Base-by-base conservation (phyloP, 2,797 vertebrate species). In the Darevskia nairensis region DNA sequence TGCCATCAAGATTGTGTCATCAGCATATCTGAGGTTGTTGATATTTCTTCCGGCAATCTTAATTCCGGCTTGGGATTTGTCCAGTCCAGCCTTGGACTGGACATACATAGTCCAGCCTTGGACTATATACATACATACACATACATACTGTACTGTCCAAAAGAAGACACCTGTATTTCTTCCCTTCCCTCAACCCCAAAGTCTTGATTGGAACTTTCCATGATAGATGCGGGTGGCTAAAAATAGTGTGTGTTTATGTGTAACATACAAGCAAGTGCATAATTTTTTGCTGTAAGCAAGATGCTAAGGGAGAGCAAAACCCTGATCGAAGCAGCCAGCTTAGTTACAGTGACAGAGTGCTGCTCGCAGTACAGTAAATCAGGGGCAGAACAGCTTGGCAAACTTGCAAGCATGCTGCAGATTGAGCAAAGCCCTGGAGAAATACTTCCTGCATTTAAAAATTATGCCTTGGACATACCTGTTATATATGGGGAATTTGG, bases 171-270 rank as follows among this genome's bases (percentile, higher is more conserved):
- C 44, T 29, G 0, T 78, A 55, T 87, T n/a, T 88, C 88, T 88
- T 85, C 27, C 35, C 86, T 44, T 41, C 89, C 89, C 72, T 41
- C 61, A 82, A 44, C 9, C 86, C 91, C 44, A 11, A 86, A 94
- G 82, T 87, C 93, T 86, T 71, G 86, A 90, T 86, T 89, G 91
- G 93, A 95, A 94, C 89, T 89, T 71, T 84, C 91, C 71, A 80
- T 97, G 96, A 97, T 95, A 94, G 95, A 96, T 97, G 94, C 21
- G 6, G 89, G 91, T 92, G 84, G 94, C 95, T 96, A 97, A 96
- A 97, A 97, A 96, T 96, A 96, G 96, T 89, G 92, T 96, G 92
- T 88, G n/a, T 79, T 94, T 95, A 92, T 96, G 90, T 95, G 91
- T 94, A 95, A 94, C 86, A 81, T 95, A 94, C 95, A 95, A 96